These are phyloP conservation scores for Sula dactylatra DNA, from an alignment of 2,113 vertebrate genomes.

Conservation along the genomic window DNA sequence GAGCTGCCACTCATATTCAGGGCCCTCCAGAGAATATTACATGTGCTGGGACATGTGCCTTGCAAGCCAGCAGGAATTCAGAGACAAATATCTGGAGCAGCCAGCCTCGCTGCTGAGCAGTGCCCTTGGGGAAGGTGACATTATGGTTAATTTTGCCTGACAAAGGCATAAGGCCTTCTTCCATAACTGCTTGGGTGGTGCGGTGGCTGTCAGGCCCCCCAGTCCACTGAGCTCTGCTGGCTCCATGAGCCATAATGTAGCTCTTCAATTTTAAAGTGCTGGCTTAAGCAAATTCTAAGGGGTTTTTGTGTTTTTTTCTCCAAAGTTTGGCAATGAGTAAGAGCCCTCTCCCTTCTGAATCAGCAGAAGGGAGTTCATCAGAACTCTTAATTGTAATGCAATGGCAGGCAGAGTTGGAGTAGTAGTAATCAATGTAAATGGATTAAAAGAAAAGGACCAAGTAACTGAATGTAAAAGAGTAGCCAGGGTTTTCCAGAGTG, in stretches of 20 bases:
- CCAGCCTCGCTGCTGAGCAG: not conserved
- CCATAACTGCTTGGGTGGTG: not conserved
- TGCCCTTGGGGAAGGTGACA: not conserved
- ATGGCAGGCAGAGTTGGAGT: conserved; percentile 40
- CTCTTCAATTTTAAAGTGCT: conserved; percentile 21
- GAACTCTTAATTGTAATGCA: conserved; percentile 56
- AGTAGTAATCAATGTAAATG: conserved; percentile 67
- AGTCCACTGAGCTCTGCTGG: not conserved
- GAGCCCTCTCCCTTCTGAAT: conserved; percentile 50
- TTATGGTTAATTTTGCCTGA: not conserved
- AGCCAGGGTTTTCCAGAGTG: conserved; percentile 46
- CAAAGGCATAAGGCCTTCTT: not conserved
- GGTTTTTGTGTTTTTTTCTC: not conserved
- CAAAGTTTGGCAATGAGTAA: conserved; percentile 7
- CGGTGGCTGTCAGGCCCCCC: not conserved
- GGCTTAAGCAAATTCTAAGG: conserved; percentile 27
- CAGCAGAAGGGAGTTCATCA: conserved; percentile 53
- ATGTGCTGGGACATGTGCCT: not conserved
- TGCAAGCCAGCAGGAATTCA: not conserved
- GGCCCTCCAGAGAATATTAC: not conserved
- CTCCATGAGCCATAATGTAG: not conserved
- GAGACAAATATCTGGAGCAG: not conserved
- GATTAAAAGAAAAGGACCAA: conserved; percentile 50
- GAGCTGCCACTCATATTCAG: not conserved
- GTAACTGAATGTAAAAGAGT: conserved; percentile 9